Conservation (phyloP, 2,113 vertebrate genomes). For the Ardeotis arabs region DNA sequence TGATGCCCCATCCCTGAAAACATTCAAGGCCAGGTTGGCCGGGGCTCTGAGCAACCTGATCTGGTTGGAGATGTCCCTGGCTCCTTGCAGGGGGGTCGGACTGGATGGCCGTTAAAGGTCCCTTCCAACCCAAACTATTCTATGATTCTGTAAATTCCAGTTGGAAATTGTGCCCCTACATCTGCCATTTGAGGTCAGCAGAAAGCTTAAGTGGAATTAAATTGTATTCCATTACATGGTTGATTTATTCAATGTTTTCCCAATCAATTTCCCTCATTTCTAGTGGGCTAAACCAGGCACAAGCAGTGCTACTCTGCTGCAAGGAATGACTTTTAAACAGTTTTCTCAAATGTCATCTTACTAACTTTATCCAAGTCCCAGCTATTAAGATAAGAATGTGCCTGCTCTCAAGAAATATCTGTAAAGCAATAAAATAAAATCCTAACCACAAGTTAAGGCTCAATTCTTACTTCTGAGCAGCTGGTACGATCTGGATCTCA, state of each 20-base stretch:
- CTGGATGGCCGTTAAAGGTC: too few relatives aligned
- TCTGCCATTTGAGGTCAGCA: not conserved
- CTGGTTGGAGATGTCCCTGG: too few relatives aligned
- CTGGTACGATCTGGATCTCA: fast-evolving
- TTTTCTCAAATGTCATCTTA: conserved; percentile 40
- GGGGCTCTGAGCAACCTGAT: too few relatives aligned
- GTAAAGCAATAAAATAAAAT: conserved; percentile 1
- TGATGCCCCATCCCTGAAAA: too few relatives aligned
- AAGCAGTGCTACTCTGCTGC: not conserved
- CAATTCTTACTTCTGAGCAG: not conserved
- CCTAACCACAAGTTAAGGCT: not conserved
- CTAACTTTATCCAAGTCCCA: conserved; percentile 24
- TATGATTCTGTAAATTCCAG: not conserved
- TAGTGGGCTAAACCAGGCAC: not conserved
- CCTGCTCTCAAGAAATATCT: conserved; percentile 7
- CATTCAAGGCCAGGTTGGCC: too few relatives aligned
- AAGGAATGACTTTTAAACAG: not conserved
- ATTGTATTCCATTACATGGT: not conserved
- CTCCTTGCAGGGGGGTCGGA: too few relatives aligned
- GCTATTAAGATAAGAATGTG: not conserved
- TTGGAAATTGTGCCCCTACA: not conserved
- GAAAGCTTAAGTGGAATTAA: conserved; percentile 10
- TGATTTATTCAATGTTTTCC: conserved; percentile 38
- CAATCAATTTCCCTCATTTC: conserved; percentile 27
- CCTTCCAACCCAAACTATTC: too few relatives aligned